Evolutionary conservation across 2,113 vertebrate species (phyloP).

Genomic region (Callocephalon fimbriatum): DNA sequence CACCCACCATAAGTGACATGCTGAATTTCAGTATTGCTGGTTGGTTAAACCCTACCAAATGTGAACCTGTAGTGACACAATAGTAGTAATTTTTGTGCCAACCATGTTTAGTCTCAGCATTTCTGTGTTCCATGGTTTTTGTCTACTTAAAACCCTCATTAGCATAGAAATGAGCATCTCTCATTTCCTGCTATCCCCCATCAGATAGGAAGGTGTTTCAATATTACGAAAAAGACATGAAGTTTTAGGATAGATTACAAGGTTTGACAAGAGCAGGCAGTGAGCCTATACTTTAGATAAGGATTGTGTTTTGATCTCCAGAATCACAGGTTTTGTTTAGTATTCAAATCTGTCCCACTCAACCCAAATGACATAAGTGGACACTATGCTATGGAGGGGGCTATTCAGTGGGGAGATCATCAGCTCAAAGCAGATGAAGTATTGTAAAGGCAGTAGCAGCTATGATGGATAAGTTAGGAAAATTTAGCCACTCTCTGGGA

Average conservation of each 20-base stretch:
- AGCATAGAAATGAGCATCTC: conserved; percentile 36
- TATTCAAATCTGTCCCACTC: background rate
- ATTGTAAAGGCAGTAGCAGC: background rate
- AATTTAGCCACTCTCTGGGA: background rate
- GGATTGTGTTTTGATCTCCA: background rate
- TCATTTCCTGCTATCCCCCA: background rate
- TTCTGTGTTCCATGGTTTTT: background rate
- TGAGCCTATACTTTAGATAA: background rate
- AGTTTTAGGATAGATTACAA: conserved; percentile 20
- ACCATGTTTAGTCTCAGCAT: background rate
- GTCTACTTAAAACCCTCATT: conserved; percentile 13
- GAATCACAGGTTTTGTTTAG: background rate
- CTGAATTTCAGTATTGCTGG: background rate
- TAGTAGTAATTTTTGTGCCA: background rate
- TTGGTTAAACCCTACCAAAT: background rate
- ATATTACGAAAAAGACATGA: background rate
- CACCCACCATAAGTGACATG: background rate
- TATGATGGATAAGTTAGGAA: background rate
- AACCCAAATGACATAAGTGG: background rate
- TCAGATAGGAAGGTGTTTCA: conserved; percentile 26
- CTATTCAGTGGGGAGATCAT: background rate
- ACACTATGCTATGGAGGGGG: background rate
- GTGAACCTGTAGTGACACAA: background rate
- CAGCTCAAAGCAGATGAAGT: background rate
- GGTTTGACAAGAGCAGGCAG: background rate